Base-by-base conservation (phyloP, 2,113 vertebrate species). In the Heloderma charlesbogerti region DNA sequence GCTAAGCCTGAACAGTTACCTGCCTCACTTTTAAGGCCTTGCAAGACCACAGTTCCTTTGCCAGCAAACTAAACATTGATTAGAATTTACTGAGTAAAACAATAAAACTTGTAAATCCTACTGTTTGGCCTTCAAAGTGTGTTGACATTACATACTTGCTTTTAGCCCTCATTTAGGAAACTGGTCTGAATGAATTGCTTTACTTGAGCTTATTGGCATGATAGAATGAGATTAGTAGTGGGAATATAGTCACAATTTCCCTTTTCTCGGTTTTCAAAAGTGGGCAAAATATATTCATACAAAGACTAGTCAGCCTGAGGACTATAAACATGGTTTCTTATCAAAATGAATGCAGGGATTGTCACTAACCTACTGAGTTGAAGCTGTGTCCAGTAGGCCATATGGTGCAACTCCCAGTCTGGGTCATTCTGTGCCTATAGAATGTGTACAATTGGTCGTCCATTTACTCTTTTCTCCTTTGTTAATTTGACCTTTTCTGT, bases 401-500 rank as follows among this genome's bases (percentile, higher is more conserved):
- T 86, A 34, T 72, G 45, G 45, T 74, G 15, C n/a, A 74, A 86
- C 74, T 54, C 48, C 48, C 6, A 27, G 10, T 2, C 78, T 51
- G 45, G 48, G 3, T 80, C 3, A 48, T 25, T 34, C 16, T 81
- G 4, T n/a, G 29, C 48, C 31, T 82, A 29, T 48, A 27, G 27
- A 27, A 78, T 78, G 29, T 78, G 22, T 2, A n/a, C 71, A 86
- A 16, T 48, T n/a, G 67, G 43, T 48, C 31, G 18, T 85, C 66
- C 48, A 18, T 77, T 77, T n/a, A 43, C 40, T 87, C 0, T 66
- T 90, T 78, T 63, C 80, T 79, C 25, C 48, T 74, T 67, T 16
- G 37, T 82, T 94, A 81, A 91, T 91, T 29, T 67, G 63, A 86
- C 74, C 45, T 4, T 90, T 90, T 69, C 37, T 16, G 12, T 34